Evolutionary conservation across 2,797 vertebrate genomes (phyloP).

Genomic region (Acanthis flammea): DNA sequence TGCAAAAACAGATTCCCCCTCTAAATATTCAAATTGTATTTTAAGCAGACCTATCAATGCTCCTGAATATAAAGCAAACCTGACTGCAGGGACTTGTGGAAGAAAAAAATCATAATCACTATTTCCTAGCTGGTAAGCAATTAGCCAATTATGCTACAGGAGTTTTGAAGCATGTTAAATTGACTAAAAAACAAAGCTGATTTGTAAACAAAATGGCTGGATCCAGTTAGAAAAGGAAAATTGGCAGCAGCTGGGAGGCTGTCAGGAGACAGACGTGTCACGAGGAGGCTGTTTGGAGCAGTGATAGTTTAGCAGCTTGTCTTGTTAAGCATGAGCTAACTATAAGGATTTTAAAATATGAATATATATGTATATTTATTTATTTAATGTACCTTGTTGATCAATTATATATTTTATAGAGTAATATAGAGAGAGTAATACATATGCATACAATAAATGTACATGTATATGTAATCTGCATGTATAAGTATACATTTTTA

Average conservation of each 20-base stretch:
- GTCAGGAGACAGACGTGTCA: not conserved
- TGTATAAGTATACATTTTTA: not conserved
- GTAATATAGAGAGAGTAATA: not conserved
- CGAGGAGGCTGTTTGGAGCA: not conserved
- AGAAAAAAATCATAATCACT: not conserved
- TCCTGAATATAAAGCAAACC: not conserved
- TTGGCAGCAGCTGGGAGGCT: slow-evolving; percentile 27
- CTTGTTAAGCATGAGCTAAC: not conserved
- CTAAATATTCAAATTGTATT: not conserved
- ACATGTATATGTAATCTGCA: not conserved
- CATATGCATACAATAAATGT: not conserved
- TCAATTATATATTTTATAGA: not conserved
- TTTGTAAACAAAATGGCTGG: slow-evolving; percentile 53
- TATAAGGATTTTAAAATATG: not conserved
- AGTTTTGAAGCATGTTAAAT: slow-evolving; percentile 14
- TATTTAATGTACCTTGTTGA: not conserved
- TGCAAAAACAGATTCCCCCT: not conserved
- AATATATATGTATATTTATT: not conserved
- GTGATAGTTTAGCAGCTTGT: not conserved
- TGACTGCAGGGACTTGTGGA: not conserved
- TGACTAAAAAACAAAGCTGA: slow-evolving; percentile 34
- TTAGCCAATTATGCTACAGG: slow-evolving; percentile 21
- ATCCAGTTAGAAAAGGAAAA: slow-evolving; percentile 33
- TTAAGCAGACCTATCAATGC: not conserved
- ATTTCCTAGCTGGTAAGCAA: slow-evolving; percentile 20